phyloP scores from a whole-genome alignment of 2,888 invertebrate species.

The Zygothrica quintamaculata region DNA sequence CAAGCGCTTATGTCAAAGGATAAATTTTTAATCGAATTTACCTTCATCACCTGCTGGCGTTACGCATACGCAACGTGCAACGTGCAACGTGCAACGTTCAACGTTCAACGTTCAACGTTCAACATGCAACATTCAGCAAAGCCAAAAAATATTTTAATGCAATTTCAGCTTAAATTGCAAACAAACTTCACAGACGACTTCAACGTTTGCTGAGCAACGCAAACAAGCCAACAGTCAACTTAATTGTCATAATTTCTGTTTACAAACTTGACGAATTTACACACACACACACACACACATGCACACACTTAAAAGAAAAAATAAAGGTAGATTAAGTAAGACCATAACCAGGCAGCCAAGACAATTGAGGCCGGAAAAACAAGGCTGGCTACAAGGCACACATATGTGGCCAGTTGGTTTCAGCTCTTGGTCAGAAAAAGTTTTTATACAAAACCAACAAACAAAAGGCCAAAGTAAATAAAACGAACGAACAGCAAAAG shows the following conservation, averaged over 20 bases:
- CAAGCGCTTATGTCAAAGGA: conserved; percentile 47
- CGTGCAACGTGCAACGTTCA: no score
- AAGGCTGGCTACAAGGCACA: conserved; percentile 3
- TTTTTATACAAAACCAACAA: conserved; percentile 70
- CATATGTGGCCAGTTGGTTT: conserved; percentile 61
- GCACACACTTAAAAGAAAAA: conserved; percentile 10
- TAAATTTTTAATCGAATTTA: conserved; percentile 68
- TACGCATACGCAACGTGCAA: conserved; percentile 49
- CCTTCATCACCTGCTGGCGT: conserved; percentile 39
- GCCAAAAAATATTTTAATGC: conserved; percentile 59
- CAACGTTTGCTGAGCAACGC: conserved; percentile 35
- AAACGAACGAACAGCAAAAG: conserved; percentile 46
- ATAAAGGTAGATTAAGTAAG: not conserved
- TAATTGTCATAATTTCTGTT: conserved; percentile 80
- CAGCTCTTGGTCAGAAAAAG: conserved; percentile 49
- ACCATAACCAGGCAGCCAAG: conserved; percentile 4
- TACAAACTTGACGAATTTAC: conserved; percentile 79
- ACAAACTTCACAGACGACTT: conserved; percentile 59
- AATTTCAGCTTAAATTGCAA: conserved; percentile 66
- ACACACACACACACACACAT: conserved; percentile 25
- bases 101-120: no score
- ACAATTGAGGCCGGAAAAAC: not conserved
- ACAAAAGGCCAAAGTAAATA: conserved; percentile 74
- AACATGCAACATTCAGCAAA: no score
- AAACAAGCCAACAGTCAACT: conserved; percentile 74